Evolutionary conservation across 2,797 vertebrate species (phyloP).

Genomic region (Capromys pilorides): DNA sequence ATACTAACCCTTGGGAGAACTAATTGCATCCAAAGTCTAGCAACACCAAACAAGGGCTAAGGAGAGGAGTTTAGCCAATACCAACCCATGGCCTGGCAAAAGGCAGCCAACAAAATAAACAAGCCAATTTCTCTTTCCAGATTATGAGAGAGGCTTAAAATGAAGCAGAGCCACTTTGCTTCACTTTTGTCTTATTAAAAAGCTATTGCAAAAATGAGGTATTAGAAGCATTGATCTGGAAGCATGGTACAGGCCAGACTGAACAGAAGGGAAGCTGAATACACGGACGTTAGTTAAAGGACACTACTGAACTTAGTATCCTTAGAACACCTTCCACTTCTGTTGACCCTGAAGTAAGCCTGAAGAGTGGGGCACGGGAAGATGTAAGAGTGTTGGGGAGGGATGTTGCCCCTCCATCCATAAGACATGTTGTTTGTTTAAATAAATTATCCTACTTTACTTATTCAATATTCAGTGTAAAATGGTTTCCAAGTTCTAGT

Average conservation of each 20-base stretch:
- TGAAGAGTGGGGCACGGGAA: neutral
- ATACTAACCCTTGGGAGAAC: neutral
- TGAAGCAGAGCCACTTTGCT: neutral
- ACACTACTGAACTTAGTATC: neutral
- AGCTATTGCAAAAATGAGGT: neutral
- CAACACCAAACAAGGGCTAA: neutral
- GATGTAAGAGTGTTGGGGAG: neutral
- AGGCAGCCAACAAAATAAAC: neutral
- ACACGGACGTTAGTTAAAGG: neutral
- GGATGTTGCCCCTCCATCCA: neutral
- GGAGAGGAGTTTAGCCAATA: neutral
- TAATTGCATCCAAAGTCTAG: neutral
- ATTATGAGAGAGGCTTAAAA: neutral
- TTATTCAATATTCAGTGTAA: neutral
- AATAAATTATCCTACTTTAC: neutral
- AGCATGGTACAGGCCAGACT: neutral
- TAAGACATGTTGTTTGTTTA: conserved; percentile 5
- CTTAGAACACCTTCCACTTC: neutral
- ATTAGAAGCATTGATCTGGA: neutral
- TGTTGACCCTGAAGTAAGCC: neutral
- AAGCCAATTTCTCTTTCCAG: neutral
- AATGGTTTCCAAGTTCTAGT: conserved; percentile 30
- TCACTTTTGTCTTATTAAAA: neutral
- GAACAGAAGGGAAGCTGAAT: conserved; percentile 31
- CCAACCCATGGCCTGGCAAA: neutral